Base-by-base conservation (phyloP, 1,140 invertebrate species). In the Bombus vancouverensis region DNA sequence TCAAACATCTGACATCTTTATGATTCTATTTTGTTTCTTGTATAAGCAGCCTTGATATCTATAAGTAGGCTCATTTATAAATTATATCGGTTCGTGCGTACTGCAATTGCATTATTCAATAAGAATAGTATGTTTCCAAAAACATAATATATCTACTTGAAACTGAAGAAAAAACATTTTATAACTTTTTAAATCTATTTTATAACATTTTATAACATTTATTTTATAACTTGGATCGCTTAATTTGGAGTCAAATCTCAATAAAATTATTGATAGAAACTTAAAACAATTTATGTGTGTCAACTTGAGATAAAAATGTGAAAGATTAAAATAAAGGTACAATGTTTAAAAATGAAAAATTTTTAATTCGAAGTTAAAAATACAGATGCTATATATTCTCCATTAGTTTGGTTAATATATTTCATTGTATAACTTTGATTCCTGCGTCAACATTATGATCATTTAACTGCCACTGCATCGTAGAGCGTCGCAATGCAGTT, bases 401-500 rank as follows among this genome's bases (percentile, higher is more conserved):
- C 8, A 9, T 25, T 39, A 39, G 0, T 34, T 44, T 10, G 3
- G 0, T 12, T 68, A 68, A 32, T 34, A 8, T 66, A 2, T 66
- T 18, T 72, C 65, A 65, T 44, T n/a, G 18, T 22, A 25, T 22
- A 72, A 42, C 18, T 6, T 72, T 62, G 15, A 57, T 25, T 28
- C 12, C 22, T 59, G 12, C 13, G 1, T 22, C 9, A 72, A 59
- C 3, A 84, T 47, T 59, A 8, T 9, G 34, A 83, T 77, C 28
- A 28, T 53, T 42, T 39, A 57, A 42, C 4, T 42, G 15, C 12
- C 25, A 72, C 25, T 25, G 39, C 53, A 18, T 53, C 32, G 32
- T 42, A n/a, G 4, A 47, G 32, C 53, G 83, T 80, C 83, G 83
- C 83, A 85, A 85, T 85, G 83, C 83, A 80, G 83, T 72, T 83